These are phyloP conservation scores for Latrodectus hesperus DNA, from an alignment of 2,888 invertebrate genomes.

Conservation along the genomic window DNA sequence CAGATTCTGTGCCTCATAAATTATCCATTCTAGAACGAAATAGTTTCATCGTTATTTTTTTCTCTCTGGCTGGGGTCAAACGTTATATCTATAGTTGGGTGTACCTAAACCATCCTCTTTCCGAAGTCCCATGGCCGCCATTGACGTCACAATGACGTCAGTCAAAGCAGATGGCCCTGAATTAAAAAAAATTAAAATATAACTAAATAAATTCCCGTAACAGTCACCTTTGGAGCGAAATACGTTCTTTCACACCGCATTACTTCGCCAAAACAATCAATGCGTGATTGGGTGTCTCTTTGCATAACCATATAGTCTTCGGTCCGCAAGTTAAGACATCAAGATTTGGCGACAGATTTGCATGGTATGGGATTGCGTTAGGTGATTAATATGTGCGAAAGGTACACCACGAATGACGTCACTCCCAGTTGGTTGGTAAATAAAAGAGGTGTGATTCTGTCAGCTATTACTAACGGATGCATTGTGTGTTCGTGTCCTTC, in stretches of 20 bases:
- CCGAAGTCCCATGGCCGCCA: slow-evolving; percentile 36
- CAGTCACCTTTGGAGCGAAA: slow-evolving; percentile 1
- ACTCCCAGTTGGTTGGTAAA: neutral
- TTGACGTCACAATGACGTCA: slow-evolving; percentile 64
- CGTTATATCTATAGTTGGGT: slow-evolving; percentile 5
- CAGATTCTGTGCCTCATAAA: too few species aligned
- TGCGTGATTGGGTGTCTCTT: neutral
- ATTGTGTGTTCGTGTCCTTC: too few species aligned
- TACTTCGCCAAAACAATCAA: too few species aligned
- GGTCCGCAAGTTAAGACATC: neutral
- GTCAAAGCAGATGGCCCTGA: slow-evolving; percentile 54
- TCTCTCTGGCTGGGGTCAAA: slow-evolving; percentile 5
- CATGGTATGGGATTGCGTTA: neutral
- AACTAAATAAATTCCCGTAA: neutral
- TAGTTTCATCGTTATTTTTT: slow-evolving; percentile 1
- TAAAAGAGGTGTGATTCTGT: too few species aligned
- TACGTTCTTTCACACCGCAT: neutral
- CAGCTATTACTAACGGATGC: too few species aligned
- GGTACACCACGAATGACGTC: slow-evolving; percentile 4
- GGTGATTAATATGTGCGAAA: slow-evolving; percentile 1
- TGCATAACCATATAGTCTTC: neutral
- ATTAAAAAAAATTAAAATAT: neutral
- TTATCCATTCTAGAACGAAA: too few species aligned
- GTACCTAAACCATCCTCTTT: slow-evolving; percentile 27
- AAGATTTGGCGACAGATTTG: neutral